Percentiles rank a stretch among this genome's conserved stretches.
These are phyloP conservation scores for Cheirogaleus major DNA, from an alignment of 2,797 vertebrate genomes.

Conservation along the genomic window DNA sequence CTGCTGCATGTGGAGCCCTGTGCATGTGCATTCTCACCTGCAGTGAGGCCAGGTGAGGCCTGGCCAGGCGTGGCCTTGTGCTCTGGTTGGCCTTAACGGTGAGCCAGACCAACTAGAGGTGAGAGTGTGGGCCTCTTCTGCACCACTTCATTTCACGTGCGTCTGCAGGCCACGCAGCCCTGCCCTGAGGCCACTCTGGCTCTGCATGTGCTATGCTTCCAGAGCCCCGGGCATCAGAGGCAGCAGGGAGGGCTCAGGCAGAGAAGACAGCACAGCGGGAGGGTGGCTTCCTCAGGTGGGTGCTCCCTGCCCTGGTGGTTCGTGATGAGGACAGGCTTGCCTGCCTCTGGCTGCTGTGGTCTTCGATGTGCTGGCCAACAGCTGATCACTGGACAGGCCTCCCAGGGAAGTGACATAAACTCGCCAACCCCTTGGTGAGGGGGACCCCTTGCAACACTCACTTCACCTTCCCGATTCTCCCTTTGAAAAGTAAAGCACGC, in stretches of 20 bases:
- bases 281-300: too few relatives aligned
- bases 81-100: neutral
- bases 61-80: neutral
- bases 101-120: neutral
- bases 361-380: neutral
- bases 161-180: neutral
- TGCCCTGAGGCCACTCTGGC: neutral
- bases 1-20: neutral
- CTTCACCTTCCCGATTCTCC: neutral
- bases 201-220: neutral
- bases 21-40: neutral
- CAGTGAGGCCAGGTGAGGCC: neutral
- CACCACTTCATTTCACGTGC: neutral
- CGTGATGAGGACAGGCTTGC: neutral
- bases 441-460: accelerated
- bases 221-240: neutral
- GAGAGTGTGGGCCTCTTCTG: too few relatives aligned
- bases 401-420: neutral
- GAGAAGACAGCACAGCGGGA: neutral
- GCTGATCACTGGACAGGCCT: neutral
- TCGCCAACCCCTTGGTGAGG: neutral
- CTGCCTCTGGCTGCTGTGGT: neutral
- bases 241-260: neutral
- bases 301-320: neutral
- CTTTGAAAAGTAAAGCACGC: neutral